phyloP scores from a whole-genome alignment of 2,797 vertebrate species.

The Hemibagrus guttatus region DNA sequence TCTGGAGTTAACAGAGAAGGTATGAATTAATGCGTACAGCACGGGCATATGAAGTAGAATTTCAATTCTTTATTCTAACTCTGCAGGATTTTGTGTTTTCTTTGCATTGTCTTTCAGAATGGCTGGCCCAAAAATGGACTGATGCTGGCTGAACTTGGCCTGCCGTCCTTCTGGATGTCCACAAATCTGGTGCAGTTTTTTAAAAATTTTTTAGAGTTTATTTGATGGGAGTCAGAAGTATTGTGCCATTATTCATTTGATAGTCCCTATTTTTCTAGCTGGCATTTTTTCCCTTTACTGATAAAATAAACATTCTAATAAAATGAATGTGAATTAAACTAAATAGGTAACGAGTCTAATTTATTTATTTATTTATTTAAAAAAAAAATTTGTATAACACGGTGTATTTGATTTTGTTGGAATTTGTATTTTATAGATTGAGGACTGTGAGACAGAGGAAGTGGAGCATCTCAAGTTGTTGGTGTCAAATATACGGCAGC shows the following conservation, averaged over 20 bases:
- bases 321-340: too few relatives aligned
- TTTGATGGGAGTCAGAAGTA: background rate
- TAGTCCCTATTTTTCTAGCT: background rate
- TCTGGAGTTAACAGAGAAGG: conserved; percentile 95
- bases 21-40: conserved; percentile 56
- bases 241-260: background rate
- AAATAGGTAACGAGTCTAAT: too few relatives aligned
- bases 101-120: conserved; percentile 66
- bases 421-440: conserved; percentile 71
- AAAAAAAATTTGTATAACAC: too few relatives aligned
- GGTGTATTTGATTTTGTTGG: background rate
- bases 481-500: conserved; percentile 79
- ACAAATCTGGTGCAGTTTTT: conserved; percentile 76
- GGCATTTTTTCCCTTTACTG: too few relatives aligned
- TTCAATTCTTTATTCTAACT: background rate
- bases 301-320: too few relatives aligned
- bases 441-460: conserved; percentile 76
- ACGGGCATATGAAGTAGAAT: background rate
- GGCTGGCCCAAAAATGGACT: conserved; percentile 95
- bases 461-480: conserved; percentile 79
- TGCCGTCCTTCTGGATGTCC: conserved; percentile 80
- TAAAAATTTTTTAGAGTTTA: background rate
- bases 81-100: conserved; percentile 14
- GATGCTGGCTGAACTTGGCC: conserved; percentile 82
- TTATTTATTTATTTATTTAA: too few relatives aligned